Evolutionary conservation across 2,888 invertebrate species (phyloP).

Genomic region (Oxyscelio sp.): DNA sequence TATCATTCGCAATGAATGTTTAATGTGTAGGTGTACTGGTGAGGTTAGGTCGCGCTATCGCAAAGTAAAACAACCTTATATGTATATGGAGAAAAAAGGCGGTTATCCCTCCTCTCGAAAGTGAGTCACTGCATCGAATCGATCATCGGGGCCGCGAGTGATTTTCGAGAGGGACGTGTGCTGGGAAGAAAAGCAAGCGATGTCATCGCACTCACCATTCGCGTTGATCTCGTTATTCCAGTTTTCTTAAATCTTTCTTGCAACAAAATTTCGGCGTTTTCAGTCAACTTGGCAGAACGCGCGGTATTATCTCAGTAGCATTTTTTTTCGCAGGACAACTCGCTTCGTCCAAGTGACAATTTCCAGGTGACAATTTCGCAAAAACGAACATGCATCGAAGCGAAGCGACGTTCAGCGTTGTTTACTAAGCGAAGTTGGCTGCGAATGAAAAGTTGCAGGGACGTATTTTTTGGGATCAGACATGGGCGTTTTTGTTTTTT

Average conservation of each 20-base stretch:
- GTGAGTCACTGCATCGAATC: constrained; percentile 7
- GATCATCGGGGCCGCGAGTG: not conserved
- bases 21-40: constrained; percentile 47
- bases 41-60: constrained; percentile 50
- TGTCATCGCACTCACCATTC: constrained; percentile 9
- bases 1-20: constrained; percentile 37
- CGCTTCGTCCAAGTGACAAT: no score
- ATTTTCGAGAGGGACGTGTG: not conserved
- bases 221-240: not conserved
- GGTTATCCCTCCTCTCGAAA: constrained; percentile 1
- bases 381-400: constrained; percentile 5
- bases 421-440: constrained; percentile 35
- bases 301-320: not conserved
- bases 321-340: not conserved
- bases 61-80: constrained; percentile 48
- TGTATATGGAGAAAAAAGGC: constrained; percentile 33
- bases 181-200: not conserved
- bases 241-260: not conserved
- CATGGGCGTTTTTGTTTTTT: no score
- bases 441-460: no score
- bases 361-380: constrained; percentile 9
- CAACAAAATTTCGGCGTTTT: not conserved
- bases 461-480: no score
- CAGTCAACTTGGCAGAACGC: not conserved
- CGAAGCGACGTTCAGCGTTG: constrained; percentile 25